Percentiles rank a stretch among this genome's conserved stretches.
Evolutionary conservation across 2,888 invertebrate genomes (phyloP).

Genomic region (Eristalinus aeneus): DNA sequence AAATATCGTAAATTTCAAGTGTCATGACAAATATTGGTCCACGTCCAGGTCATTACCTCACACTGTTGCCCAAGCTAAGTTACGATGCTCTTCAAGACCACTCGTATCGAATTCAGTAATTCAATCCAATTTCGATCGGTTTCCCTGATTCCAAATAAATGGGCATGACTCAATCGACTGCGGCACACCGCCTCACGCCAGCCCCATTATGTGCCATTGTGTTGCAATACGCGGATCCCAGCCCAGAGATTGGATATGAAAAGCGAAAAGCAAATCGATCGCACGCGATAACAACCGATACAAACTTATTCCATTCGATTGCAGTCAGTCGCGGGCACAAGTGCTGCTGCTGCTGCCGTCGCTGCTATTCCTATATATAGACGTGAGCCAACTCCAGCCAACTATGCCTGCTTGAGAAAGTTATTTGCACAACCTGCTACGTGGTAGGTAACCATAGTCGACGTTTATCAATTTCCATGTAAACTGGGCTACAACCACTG

Average conservation of each 20-base stretch:
- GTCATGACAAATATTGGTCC: too few relatives aligned
- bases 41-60: too few relatives aligned
- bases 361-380: not conserved
- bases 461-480: not conserved
- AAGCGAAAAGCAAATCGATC: constrained; percentile 1
- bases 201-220: not conserved
- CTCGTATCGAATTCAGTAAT: not conserved
- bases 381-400: not conserved
- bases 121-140: not conserved
- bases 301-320: constrained; percentile 4
- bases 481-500: constrained; percentile 1
- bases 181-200: not conserved
- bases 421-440: not conserved
- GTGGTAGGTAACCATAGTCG: constrained; percentile 3
- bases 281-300: not conserved
- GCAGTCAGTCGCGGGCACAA: not conserved
- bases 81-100: not conserved
- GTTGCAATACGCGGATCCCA: not conserved
- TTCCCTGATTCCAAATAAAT: not conserved
- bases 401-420: not conserved
- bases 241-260: not conserved
- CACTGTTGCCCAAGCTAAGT: not conserved
- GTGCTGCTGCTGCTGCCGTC: not conserved
- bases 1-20: too few relatives aligned
- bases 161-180: constrained; percentile 3